Evolutionary conservation across 2,888 invertebrate species (phyloP).

Genomic region (Yponomeuta evonymella): DNA sequence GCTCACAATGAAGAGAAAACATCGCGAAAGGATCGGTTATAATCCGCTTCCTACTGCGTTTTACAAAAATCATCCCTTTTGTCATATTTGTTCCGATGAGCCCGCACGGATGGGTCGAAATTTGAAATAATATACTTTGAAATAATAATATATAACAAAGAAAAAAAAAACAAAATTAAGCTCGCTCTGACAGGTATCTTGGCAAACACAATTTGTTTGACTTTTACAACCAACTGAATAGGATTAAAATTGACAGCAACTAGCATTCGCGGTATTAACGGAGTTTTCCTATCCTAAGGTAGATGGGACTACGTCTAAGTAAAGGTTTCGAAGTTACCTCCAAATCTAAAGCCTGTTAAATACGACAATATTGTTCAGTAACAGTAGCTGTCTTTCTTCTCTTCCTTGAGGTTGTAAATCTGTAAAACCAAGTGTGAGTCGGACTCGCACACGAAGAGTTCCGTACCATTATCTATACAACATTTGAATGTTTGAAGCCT

Average conservation of each 20-base stretch:
- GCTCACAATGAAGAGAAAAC: conserved; percentile 29
- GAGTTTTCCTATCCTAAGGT: conserved; percentile 18
- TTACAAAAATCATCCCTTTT: conserved; percentile 29
- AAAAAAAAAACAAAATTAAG: conserved; percentile 8
- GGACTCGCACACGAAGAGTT: too few species aligned
- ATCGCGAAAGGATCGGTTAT: conserved; percentile 18
- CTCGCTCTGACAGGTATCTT: conserved; percentile 18
- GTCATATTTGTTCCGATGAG: not conserved
- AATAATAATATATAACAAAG: too few species aligned
- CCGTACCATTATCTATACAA: too few species aligned
- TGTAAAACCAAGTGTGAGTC: not conserved
- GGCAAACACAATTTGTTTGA: conserved; percentile 3
- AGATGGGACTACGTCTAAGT: conserved; percentile 26
- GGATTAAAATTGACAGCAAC: conserved; percentile 5
- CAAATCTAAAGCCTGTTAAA: conserved; percentile 25
- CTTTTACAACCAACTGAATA: conserved; percentile 1
- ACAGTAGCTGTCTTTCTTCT: conserved; percentile 33
- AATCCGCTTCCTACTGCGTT: conserved; percentile 48
- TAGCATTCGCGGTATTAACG: conserved; percentile 13
- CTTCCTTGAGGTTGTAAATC: conserved; percentile 18
- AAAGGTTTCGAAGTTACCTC: conserved; percentile 25
- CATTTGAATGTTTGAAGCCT: too few species aligned
- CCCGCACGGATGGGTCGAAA: conserved; percentile 13
- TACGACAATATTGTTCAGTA: conserved; percentile 26
- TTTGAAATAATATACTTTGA: conserved; percentile 2